A percentile compares a stretch with the other conserved stretches of the same genome.
These are phyloP conservation scores for Chrysomallon squamiferum DNA, from an alignment of 1,140 invertebrate genomes.

Conservation along the genomic window DNA sequence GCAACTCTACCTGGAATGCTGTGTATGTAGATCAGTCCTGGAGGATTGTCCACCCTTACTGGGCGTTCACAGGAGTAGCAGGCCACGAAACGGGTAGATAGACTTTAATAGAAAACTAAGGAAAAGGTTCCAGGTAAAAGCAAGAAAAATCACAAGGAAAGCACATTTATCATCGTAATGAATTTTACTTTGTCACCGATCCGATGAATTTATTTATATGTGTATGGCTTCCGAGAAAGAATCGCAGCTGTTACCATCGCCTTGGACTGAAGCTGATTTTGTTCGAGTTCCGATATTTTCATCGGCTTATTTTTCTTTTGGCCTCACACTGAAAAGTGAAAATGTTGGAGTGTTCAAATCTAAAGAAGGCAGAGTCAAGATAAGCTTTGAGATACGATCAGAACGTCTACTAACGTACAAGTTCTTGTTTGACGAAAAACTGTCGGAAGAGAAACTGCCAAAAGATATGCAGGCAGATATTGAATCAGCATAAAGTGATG, in stretches of 20 bases:
- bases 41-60: conserved; percentile 30
- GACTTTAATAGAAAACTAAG: neutral
- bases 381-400: no score
- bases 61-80: conserved; percentile 13
- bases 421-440: no score
- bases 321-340: no score
- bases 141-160: neutral
- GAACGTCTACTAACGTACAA: no score
- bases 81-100: neutral
- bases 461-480: no score
- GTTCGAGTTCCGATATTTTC: conserved; percentile 25
- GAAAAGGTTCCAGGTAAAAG: neutral
- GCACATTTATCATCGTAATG: conserved; percentile 1
- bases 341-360: no score
- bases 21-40: conserved; percentile 32
- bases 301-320: neutral
- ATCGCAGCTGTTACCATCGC: conserved; percentile 31
- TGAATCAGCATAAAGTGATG: no score
- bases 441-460: no score
- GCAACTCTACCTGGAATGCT: conserved; percentile 25
- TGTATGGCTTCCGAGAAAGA: conserved; percentile 4
- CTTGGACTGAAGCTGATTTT: conserved; percentile 61
- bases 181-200: conserved; percentile 12
- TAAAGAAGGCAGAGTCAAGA: no score
- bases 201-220: conserved; percentile 11